Conservation (phyloP, 1,140 invertebrate genomes). For the Matsumurasca onukii region DNA sequence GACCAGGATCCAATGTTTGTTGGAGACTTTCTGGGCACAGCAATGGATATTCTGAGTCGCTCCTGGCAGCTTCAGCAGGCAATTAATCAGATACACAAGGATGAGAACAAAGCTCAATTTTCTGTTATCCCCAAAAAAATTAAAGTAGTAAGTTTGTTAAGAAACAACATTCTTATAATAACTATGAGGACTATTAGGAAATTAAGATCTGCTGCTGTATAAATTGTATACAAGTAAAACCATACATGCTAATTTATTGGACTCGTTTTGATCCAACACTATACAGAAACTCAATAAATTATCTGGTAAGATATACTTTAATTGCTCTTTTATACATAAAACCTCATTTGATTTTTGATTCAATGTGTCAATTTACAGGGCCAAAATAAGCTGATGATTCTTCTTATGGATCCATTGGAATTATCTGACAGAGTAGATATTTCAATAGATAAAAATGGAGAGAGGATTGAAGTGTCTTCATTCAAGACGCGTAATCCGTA, state of each 20-base stretch:
- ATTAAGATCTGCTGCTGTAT: too few species aligned
- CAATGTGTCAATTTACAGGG: slow-evolving; percentile 58
- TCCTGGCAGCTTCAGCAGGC: slow-evolving; percentile 57
- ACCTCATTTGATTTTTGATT: too few species aligned
- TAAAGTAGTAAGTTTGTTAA: slow-evolving; percentile 66
- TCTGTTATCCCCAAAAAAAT: slow-evolving; percentile 79
- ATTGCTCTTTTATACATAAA: too few species aligned
- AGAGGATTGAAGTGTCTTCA: slow-evolving; percentile 68
- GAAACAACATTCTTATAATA: too few species aligned
- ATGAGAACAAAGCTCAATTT: slow-evolving; percentile 64
- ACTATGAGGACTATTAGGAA: too few species aligned
- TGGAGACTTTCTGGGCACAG: slow-evolving; percentile 73
- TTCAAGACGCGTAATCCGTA: slow-evolving; percentile 79
- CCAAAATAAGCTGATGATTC: slow-evolving; percentile 76
- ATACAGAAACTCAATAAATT: too few species aligned
- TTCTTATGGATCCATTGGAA: slow-evolving; percentile 72
- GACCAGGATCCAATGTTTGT: slow-evolving; percentile 81
- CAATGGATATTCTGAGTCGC: slow-evolving; percentile 69
- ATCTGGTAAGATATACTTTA: too few species aligned
- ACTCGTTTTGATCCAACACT: too few species aligned
- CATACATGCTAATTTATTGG: too few species aligned
- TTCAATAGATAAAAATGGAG: slow-evolving; percentile 74
- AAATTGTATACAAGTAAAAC: too few species aligned
- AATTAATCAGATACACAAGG: slow-evolving; percentile 45
- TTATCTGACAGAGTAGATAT: slow-evolving; percentile 72